Percentiles rank a stretch among this genome's conserved stretches.
Conservation (phyloP, 92 coral and sea anemone genomes). For the Paramuricea clavata region DNA sequence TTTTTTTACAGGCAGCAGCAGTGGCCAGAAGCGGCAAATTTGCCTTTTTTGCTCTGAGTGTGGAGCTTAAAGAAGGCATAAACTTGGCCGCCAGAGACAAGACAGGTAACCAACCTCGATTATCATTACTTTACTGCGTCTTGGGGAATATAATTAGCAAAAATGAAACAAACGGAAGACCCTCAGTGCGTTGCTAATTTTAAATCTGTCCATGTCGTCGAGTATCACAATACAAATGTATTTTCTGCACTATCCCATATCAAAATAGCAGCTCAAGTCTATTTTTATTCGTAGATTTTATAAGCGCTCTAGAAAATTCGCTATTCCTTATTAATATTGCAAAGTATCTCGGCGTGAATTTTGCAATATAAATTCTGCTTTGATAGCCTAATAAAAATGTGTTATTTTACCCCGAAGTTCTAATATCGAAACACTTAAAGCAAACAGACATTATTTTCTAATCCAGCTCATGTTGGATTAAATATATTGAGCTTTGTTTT, state of each 20-base stretch:
- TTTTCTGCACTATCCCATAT: background rate
- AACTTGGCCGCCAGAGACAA: conserved; percentile 99
- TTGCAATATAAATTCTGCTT: background rate
- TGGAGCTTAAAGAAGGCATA: conserved; percentile 98
- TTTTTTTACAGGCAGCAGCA: conserved; percentile 86
- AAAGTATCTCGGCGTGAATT: background rate
- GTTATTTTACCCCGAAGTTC: background rate
- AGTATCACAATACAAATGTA: background rate
- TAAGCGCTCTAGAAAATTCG: background rate
- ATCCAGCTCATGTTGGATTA: background rate
- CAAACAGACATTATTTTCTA: background rate
- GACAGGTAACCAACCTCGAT: conserved; percentile 75
- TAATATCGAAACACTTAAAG: background rate
- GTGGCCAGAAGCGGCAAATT: conserved; percentile 98
- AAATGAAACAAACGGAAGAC: background rate
- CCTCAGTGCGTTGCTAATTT: conserved; percentile 1
- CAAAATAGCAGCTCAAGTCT: background rate
- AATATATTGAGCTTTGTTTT: background rate
- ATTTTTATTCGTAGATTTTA: background rate
- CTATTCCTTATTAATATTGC: background rate
- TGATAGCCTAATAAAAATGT: background rate
- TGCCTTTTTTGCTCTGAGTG: conserved; percentile 98
- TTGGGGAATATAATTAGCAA: background rate
- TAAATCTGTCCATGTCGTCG: background rate
- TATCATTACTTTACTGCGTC: background rate